Evolutionary conservation across 2,113 vertebrate genomes (phyloP).

Genomic region (Thermophis baileyi): DNA sequence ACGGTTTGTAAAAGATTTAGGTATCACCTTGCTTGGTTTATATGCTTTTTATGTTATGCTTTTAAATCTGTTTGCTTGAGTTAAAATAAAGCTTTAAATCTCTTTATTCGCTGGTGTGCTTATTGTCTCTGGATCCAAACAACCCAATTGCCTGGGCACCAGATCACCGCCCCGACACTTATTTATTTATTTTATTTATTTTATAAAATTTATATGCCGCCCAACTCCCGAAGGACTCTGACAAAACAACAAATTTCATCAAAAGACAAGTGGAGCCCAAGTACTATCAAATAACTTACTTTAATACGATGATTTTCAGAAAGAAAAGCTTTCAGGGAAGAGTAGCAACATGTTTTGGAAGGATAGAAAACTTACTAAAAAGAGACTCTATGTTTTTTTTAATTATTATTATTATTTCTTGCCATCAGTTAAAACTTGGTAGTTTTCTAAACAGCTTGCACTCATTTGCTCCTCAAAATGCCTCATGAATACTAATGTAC

Average conservation of each 20-base stretch:
- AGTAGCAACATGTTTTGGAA: background rate
- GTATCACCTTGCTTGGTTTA: background rate
- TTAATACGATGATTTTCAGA: background rate
- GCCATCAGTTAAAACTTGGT: background rate
- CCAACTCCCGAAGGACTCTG: too few relatives aligned
- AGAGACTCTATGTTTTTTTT: background rate
- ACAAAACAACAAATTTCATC: background rate
- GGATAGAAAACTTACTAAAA: background rate
- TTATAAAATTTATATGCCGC: too few relatives aligned
- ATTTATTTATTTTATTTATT: too few relatives aligned
- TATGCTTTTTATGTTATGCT: background rate
- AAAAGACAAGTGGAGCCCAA: background rate
- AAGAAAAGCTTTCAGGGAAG: background rate
- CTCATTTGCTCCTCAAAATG: background rate
- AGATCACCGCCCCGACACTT: background rate
- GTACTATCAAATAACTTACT: background rate
- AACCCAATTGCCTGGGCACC: background rate
- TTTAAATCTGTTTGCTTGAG: background rate
- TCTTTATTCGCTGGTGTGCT: background rate
- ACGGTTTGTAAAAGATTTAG: background rate
- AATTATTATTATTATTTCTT: background rate
- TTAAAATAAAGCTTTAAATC: background rate
- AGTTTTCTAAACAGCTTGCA: background rate
- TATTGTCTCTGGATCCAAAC: background rate
- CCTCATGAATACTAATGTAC: background rate